A percentile compares a stretch with the other conserved stretches of the same genome.
These are phyloP conservation scores for Bovichtus diacanthus DNA, from an alignment of 2,797 vertebrate species.

Conservation along the genomic window DNA sequence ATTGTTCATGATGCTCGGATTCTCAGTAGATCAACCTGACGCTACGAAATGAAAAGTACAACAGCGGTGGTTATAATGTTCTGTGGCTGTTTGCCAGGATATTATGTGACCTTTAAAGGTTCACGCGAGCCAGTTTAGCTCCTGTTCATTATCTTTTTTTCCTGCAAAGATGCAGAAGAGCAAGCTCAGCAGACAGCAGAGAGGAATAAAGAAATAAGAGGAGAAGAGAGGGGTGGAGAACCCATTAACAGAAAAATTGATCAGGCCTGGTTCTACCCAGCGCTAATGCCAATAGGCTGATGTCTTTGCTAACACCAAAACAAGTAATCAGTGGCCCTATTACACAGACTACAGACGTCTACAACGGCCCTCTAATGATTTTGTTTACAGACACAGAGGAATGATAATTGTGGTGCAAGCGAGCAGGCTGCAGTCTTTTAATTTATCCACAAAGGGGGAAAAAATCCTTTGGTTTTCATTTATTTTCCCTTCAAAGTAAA, in stretches of 20 bases:
- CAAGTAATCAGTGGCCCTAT: conserved; percentile 59
- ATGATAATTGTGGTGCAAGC: conserved; percentile 50
- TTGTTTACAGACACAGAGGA: conserved; percentile 62
- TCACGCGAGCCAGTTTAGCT: conserved; percentile 3
- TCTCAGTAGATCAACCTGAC: conserved; percentile 28
- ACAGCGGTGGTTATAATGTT: conserved; percentile 37
- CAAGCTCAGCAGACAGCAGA: conserved; percentile 49
- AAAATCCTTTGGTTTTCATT: conserved; percentile 12
- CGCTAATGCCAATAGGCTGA: conserved; percentile 66
- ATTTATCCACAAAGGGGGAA: conserved; percentile 43
- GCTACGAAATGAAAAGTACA: conserved; percentile 22
- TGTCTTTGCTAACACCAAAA: conserved; percentile 68
- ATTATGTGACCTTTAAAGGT: conserved; percentile 62
- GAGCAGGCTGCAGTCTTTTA: conserved; percentile 14
- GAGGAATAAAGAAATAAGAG: conserved; percentile 23
- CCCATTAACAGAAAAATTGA: conserved; percentile 74
- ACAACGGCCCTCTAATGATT: conserved; percentile 56
- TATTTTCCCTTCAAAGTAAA: conserved; percentile 15
- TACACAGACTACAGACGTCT: conserved; percentile 40
- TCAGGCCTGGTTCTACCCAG: conserved; percentile 49
- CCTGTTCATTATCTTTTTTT: neutral
- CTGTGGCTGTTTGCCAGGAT: conserved; percentile 40
- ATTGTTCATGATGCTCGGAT: conserved; percentile 7
- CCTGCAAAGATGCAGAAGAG: conserved; percentile 1
- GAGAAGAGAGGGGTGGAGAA: conserved; percentile 39